A percentile compares a stretch with the other conserved stretches of the same genome.
phyloP scores from a whole-genome alignment of 2,797 vertebrate genomes.

The Sebastolobus alascanus region DNA sequence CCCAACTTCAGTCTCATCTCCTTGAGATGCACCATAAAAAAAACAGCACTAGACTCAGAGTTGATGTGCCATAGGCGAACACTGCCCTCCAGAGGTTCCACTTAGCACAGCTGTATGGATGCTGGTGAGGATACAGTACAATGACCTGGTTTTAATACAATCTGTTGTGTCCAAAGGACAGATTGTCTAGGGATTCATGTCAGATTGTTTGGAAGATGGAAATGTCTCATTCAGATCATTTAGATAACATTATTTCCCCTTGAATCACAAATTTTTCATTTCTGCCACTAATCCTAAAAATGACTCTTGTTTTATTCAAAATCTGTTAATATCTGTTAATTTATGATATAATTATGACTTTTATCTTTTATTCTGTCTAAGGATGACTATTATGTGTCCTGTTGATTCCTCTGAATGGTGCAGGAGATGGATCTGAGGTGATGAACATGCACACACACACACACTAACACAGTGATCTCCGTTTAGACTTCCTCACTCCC shows the following conservation, averaged over 20 bases:
- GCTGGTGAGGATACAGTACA: conserved; percentile 40
- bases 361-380: conserved; percentile 55
- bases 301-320: conserved; percentile 49
- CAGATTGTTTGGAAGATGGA: conserved; percentile 27
- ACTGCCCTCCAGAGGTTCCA: conserved; percentile 70
- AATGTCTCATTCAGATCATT: conserved; percentile 40
- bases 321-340: conserved; percentile 55
- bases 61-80: conserved; percentile 71
- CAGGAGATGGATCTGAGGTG: conserved; percentile 53
- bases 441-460: conserved; percentile 17
- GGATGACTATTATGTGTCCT: conserved; percentile 46
- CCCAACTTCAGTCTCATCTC: conserved; percentile 31
- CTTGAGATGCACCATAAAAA: conserved; percentile 36
- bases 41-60: conserved; percentile 58
- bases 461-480: conserved; percentile 15
- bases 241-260: conserved; percentile 18
- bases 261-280: conserved; percentile 41
- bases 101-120: conserved; percentile 49
- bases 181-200: conserved; percentile 39
- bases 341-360: conserved; percentile 63
- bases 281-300: conserved; percentile 51
- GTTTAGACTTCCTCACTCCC: conserved; percentile 21
- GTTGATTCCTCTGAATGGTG: conserved; percentile 44
- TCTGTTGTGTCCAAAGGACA: conserved; percentile 38
- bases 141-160: conserved; percentile 12